Base-by-base conservation (phyloP, 1,140 invertebrate genomes). In the Acromyrmex heyeri region DNA sequence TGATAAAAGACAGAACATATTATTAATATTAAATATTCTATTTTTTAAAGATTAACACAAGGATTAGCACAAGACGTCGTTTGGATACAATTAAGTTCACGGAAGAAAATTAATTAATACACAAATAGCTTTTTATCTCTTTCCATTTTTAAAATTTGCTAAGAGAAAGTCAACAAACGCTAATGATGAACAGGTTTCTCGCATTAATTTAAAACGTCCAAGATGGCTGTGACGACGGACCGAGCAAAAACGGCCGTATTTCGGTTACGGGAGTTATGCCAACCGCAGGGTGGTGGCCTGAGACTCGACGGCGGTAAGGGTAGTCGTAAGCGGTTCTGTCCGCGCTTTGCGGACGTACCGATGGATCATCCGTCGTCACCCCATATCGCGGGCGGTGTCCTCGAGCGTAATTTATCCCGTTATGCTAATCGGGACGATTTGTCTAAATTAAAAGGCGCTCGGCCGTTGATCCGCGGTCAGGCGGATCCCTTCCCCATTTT, bases 361-460 rank as follows among this genome's bases (percentile, higher is more conserved):
- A 90, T 90, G 89, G 86, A 90, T 91, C 70, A 91, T 91, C 89
- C 86, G 77, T 82, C 75, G 86, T 88, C 90, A 87, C 88, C 90
- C 90, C 82, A 91, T 88, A 78, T 81, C 77, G 77, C 79, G 89
- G 64, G 12, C 76, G 75, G 69, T 91, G 69, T 91, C 73, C 86
- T 90, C 89, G 65, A 73, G 85, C 88, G 94, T 95, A 95, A 95
- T 95, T 95, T 95, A 95, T 95, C 93, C 95, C 93, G 94, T 95
- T 95, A 95, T 95, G 95, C 95, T 95, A 95, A 95, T 95, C 95
- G 93, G 85, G 88, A 94, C 94, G 94, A 95, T 95, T 95, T 95
- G 95, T 95, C 95, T 95, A 95, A 95, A 95, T 95, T 95, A 95
- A 95, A 95, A 95, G 95, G 94, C 93, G 95, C 95, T 91, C 82